These are phyloP conservation scores for Crenuchus spilurus DNA, from an alignment of 2,797 vertebrate genomes.

Conservation along the genomic window DNA sequence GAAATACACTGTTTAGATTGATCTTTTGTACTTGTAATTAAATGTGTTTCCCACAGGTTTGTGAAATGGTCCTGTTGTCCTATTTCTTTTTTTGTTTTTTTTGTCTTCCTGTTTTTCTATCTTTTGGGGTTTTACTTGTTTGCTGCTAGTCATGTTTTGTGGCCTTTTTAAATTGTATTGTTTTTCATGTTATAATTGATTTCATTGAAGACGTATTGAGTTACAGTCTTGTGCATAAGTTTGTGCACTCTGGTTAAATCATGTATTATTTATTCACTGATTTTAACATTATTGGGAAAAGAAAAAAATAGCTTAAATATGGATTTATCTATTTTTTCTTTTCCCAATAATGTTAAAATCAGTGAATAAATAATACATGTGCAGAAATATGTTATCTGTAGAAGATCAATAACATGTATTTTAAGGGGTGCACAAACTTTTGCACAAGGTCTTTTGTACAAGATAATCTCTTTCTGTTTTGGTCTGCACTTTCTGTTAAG, in stretches of 20 bases:
- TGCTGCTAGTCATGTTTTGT: slow-evolving; percentile 46
- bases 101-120: no score
- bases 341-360: no score
- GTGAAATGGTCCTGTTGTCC: neutral
- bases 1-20: slow-evolving; percentile 8
- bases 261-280: no score
- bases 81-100: no score
- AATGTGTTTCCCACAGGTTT: neutral
- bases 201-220: neutral
- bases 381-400: no score
- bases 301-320: neutral
- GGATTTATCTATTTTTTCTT: neutral
- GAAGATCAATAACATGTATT: no score
- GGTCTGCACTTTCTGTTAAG: slow-evolving; percentile 23
- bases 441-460: no score
- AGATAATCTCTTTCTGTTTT: slow-evolving; percentile 16
- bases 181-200: slow-evolving; percentile 1
- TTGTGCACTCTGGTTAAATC: no score
- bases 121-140: neutral
- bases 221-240: no score
- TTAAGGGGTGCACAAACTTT: no score
- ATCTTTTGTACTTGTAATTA: neutral
- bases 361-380: no score
- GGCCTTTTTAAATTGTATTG: slow-evolving; percentile 15
- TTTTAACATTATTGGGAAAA: no score